Percentiles rank a stretch among this genome's conserved stretches.
Conservation (phyloP, 2,888 invertebrate genomes). For the Isotomurus palustris region DNA sequence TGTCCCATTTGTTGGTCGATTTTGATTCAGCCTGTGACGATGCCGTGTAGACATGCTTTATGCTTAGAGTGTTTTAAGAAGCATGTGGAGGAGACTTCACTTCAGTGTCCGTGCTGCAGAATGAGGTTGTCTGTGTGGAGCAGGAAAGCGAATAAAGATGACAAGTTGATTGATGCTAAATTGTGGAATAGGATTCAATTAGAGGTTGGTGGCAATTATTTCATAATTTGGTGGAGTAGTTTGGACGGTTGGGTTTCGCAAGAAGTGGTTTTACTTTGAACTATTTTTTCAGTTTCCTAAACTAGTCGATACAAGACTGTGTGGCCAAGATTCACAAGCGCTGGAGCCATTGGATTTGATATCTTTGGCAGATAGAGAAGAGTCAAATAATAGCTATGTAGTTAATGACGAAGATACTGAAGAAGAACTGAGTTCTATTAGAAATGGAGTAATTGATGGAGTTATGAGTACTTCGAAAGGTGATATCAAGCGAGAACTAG, state of each 20-base stretch:
- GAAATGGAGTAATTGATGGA: slow-evolving; percentile 32
- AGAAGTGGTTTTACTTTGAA: no score
- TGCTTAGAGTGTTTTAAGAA: slow-evolving; percentile 72
- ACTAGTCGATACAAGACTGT: slow-evolving; percentile 25
- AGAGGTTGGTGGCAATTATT: slow-evolving; percentile 32
- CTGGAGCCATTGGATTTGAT: slow-evolving; percentile 11
- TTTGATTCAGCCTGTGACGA: slow-evolving; percentile 73
- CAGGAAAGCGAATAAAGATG: slow-evolving; percentile 67
- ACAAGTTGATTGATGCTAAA: slow-evolving; percentile 60
- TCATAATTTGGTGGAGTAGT: no score
- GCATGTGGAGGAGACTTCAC: slow-evolving; percentile 69
- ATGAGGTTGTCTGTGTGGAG: slow-evolving; percentile 75
- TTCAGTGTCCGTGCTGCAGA: slow-evolving; percentile 77
- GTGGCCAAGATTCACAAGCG: slow-evolving; percentile 35
- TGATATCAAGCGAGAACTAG: slow-evolving; percentile 70
- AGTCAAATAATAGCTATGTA: no score
- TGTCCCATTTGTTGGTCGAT: slow-evolving; percentile 79
- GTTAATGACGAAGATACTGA: neutral
- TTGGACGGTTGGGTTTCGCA: no score
- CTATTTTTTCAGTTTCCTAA: slow-evolving; percentile 37
- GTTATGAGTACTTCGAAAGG: slow-evolving; percentile 60
- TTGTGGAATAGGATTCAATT: slow-evolving; percentile 49
- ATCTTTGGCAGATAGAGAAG: slow-evolving; percentile 3
- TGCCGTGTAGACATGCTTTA: slow-evolving; percentile 76
- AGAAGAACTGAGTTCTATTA: neutral